Evolutionary conservation across 92 coral and sea anemone genomes (phyloP).

Genomic region (Parazoanthus darwini): DNA sequence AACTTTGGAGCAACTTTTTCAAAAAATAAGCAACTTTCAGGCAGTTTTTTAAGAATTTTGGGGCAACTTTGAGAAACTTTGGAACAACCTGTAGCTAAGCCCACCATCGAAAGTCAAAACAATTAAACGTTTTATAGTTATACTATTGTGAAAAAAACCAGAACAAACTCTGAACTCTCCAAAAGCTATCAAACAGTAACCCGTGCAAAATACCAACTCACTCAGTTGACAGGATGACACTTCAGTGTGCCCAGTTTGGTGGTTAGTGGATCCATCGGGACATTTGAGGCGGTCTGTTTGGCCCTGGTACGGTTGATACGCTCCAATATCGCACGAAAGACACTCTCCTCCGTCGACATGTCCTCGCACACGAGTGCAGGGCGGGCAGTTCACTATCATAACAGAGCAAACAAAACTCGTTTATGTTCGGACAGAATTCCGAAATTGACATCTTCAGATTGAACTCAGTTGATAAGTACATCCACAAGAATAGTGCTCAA

Average conservation of each 20-base stretch:
- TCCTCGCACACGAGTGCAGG: constrained; percentile 37
- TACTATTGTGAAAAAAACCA: neutral
- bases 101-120: too few relatives aligned
- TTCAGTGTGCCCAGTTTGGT: constrained; percentile 41
- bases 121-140: neutral
- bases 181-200: neutral
- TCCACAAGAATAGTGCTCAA: too few relatives aligned
- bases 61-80: too few relatives aligned
- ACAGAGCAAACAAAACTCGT: neutral
- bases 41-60: too few relatives aligned
- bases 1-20: too few relatives aligned
- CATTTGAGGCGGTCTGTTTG: constrained; percentile 52
- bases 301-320: constrained; percentile 64
- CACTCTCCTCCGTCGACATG: constrained; percentile 44
- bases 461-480: too few relatives aligned
- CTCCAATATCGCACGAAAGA: constrained; percentile 52
- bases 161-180: neutral
- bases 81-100: too few relatives aligned
- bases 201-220: neutral
- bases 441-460: too few relatives aligned
- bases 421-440: neutral
- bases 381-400: constrained; percentile 51
- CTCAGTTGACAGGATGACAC: constrained; percentile 53
- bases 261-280: constrained; percentile 59
- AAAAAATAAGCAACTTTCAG: too few relatives aligned